phyloP scores from a whole-genome alignment of 2,888 invertebrate genomes.

The Oxytorus armatus region DNA sequence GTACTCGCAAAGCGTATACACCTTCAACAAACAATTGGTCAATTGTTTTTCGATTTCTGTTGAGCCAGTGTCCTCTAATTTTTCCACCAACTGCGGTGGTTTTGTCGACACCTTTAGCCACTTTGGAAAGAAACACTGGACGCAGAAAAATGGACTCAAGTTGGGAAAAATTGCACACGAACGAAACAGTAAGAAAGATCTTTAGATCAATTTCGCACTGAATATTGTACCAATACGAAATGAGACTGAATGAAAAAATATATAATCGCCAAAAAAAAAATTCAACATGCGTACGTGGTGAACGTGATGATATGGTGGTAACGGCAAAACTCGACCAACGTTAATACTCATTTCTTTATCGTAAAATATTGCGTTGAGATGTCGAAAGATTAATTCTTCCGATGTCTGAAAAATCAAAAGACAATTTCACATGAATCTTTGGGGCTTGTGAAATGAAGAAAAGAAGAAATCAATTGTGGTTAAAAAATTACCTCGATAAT shows the following conservation, averaged over 20 bases:
- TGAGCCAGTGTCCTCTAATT: slow-evolving; percentile 60
- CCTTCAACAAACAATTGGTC: slow-evolving; percentile 72
- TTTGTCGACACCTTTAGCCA: slow-evolving; percentile 71
- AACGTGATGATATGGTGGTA: slow-evolving; percentile 74
- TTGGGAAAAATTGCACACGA: not conserved
- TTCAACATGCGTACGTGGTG: slow-evolving; percentile 66
- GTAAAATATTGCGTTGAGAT: slow-evolving; percentile 68
- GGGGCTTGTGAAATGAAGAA: too few species aligned
- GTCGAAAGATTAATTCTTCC: slow-evolving; percentile 76
- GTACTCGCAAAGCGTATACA: slow-evolving; percentile 74
- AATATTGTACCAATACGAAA: not conserved
- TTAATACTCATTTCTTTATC: slow-evolving; percentile 38
- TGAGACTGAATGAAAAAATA: not conserved
- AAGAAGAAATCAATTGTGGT: not conserved
- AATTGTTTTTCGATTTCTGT: slow-evolving; percentile 70
- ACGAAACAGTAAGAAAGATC: too few species aligned
- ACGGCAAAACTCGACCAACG: slow-evolving; percentile 70
- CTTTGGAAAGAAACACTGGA: slow-evolving; percentile 74
- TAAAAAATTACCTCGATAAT: slow-evolving; percentile 73
- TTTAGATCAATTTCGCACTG: not conserved
- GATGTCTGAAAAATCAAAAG: slow-evolving; percentile 69
- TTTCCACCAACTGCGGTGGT: slow-evolving; percentile 72
- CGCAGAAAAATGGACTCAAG: slow-evolving; percentile 9
- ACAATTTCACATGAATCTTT: not conserved
- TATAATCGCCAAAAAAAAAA: not conserved